These are phyloP conservation scores for Calameuta pallipes DNA, from an alignment of 2,888 invertebrate species.

Conservation along the genomic window DNA sequence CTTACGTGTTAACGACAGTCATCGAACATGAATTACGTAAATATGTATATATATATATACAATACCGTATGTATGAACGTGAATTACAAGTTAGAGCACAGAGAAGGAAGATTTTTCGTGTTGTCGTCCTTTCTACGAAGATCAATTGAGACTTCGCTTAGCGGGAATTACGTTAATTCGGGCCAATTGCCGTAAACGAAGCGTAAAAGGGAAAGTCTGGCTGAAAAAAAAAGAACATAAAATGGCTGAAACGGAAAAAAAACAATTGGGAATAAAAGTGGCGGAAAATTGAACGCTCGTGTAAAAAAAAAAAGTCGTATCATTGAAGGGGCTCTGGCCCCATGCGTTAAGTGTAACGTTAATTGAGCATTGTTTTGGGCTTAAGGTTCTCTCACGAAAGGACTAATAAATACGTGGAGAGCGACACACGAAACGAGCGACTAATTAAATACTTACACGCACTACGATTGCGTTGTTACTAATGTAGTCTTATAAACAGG, in stretches of 20 bases:
- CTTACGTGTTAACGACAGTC: neutral
- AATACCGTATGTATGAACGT: neutral
- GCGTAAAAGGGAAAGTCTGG: neutral
- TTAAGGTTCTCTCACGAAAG: neutral
- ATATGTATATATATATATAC: neutral
- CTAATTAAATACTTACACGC: neutral
- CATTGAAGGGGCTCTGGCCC: neutral
- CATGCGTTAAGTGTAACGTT: neutral
- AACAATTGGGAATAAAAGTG: neutral
- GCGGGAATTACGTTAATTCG: neutral
- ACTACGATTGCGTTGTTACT: neutral
- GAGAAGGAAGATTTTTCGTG: neutral
- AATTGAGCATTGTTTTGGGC: constrained; percentile 1
- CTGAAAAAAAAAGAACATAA: neutral
- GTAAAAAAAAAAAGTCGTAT: neutral
- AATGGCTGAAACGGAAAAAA: neutral
- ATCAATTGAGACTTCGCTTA: neutral
- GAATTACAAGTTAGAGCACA: neutral
- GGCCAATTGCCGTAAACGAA: neutral
- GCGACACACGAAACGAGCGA: neutral
- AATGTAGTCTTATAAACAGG: neutral
- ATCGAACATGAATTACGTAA: neutral
- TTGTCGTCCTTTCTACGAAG: neutral
- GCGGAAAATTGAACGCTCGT: neutral
- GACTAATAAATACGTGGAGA: neutral